phyloP scores from a whole-genome alignment of 2,113 vertebrate species.

The Henicopernis longicauda region DNA sequence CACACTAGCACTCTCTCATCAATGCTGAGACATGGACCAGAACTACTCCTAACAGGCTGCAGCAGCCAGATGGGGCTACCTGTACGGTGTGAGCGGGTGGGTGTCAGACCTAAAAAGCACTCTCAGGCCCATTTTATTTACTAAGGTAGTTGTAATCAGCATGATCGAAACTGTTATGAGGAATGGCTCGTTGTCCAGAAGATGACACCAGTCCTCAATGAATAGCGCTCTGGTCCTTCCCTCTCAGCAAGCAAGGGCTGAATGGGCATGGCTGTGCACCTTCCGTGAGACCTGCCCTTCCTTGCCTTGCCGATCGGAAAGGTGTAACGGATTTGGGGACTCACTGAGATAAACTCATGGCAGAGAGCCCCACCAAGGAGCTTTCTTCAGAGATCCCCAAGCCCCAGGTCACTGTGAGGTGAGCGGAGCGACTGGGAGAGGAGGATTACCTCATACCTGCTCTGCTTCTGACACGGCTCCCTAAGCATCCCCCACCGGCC shows the following conservation, averaged over 20 bases:
- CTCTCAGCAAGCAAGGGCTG: neutral
- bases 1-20: neutral
- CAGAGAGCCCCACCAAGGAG: neutral
- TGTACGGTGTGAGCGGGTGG: neutral
- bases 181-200: neutral
- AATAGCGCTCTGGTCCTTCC: neutral
- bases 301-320: fast-evolving
- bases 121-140: neutral
- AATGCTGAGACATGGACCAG: neutral
- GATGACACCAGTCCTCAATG: neutral
- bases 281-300: neutral
- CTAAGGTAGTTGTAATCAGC: neutral
- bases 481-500: fast-evolving
- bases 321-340: neutral
- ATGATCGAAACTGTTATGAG: neutral
- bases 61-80: neutral
- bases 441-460: neutral
- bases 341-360: neutral
- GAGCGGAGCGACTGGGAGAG: neutral
- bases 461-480: neutral
- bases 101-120: neutral
- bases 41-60: neutral
- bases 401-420: neutral
- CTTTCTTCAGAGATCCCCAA: neutral
- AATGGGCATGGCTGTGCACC: no score